phyloP scores from a whole-genome alignment of 2,797 vertebrate genomes.

The Liasis olivaceus region DNA sequence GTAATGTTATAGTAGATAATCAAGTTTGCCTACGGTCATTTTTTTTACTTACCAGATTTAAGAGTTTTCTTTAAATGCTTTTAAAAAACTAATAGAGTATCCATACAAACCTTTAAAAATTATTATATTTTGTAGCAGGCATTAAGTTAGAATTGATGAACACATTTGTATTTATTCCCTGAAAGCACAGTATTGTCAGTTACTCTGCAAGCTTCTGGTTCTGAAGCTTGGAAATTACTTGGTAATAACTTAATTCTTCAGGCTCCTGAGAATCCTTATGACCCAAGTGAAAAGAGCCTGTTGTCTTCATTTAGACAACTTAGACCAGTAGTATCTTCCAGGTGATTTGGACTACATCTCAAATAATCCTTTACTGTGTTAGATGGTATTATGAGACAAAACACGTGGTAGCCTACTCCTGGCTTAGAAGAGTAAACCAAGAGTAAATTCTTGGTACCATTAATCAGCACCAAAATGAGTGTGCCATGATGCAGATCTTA shows the following conservation, averaged over 20 bases:
- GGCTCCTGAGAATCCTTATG: neutral
- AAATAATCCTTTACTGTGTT: no score
- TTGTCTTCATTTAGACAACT: neutral
- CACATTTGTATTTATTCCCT: neutral
- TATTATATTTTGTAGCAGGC: neutral
- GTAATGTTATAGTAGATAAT: neutral
- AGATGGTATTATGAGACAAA: no score
- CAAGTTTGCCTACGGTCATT: neutral
- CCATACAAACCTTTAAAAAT: neutral
- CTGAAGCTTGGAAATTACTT: neutral
- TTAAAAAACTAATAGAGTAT: neutral
- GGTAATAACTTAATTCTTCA: neutral
- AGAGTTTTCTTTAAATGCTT: neutral
- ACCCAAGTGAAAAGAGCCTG: neutral
- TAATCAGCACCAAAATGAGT: neutral
- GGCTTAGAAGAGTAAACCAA: no score
- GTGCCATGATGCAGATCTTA: neutral
- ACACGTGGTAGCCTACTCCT: no score
- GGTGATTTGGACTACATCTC: no score
- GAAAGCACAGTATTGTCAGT: neutral
- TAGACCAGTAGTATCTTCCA: neutral
- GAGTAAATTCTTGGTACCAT: neutral
- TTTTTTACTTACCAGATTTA: neutral
- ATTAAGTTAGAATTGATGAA: slow-evolving; percentile 6
- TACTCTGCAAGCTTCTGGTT: neutral